Percentiles rank a stretch among this genome's conserved stretches.
These are phyloP conservation scores for Anthoscopus minutus DNA, from an alignment of 2,113 vertebrate genomes.

Conservation along the genomic window DNA sequence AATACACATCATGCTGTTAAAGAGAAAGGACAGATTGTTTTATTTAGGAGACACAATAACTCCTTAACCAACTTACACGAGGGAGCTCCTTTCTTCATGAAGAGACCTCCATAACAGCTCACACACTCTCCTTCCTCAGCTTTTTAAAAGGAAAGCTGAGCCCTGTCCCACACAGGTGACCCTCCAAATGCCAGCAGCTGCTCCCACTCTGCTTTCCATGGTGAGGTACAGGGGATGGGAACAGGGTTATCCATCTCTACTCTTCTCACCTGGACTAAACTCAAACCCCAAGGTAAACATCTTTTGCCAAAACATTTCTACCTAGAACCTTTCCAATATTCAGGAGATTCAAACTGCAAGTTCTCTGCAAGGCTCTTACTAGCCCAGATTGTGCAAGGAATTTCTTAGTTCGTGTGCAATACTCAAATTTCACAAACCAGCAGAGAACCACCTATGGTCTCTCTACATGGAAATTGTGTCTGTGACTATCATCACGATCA, in stretches of 20 bases:
- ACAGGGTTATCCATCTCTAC: not conserved
- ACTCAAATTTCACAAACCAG: not conserved
- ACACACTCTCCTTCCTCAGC: rapidly evolving
- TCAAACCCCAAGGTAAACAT: not conserved
- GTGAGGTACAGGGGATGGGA: not conserved
- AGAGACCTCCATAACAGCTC: rapidly evolving
- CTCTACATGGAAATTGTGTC: not conserved
- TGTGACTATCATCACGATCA: not conserved
- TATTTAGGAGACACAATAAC: not conserved
- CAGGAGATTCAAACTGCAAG: not conserved
- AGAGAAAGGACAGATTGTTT: not conserved
- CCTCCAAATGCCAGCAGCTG: not conserved
- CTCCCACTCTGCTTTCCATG: not conserved
- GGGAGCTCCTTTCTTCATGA: rapidly evolving
- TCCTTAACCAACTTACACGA: not conserved
- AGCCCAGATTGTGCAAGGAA: not conserved
- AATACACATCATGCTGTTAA: too few species aligned
- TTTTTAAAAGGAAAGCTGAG: not conserved
- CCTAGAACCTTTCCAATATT: not conserved
- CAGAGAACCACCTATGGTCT: not conserved
- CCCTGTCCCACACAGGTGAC: not conserved
- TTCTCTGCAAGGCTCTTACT: not conserved
- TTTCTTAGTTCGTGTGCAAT: not conserved
- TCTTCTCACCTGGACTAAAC: not conserved
- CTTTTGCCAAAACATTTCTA: not conserved